phyloP scores from a whole-genome alignment of 2,113 vertebrate genomes.

The Cyprinodon tularosa region DNA sequence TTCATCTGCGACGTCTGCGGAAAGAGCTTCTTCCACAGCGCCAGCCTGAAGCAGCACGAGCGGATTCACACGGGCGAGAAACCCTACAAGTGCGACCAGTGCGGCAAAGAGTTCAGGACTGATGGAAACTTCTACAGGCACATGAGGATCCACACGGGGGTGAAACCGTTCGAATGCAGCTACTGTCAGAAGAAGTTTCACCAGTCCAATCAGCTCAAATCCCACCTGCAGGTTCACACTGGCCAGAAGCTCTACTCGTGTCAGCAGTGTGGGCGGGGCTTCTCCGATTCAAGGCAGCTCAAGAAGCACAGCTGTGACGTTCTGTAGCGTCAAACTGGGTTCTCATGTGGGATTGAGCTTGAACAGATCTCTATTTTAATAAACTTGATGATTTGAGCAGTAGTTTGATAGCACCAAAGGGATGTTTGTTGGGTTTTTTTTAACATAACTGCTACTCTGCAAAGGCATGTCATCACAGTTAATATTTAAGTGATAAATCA shows the following conservation, averaged over 20 bases:
- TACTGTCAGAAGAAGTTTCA: constrained; percentile 71
- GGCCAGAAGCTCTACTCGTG: constrained; percentile 75
- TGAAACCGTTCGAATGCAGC: constrained; percentile 65
- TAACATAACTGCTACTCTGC: not conserved
- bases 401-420: not conserved
- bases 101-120: constrained; percentile 70
- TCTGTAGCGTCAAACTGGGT: not conserved
- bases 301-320: constrained; percentile 74
- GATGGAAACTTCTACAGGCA: constrained; percentile 74
- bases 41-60: constrained; percentile 72
- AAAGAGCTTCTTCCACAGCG: constrained; percentile 69
- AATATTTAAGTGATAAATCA: not conserved
- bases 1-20: constrained; percentile 71
- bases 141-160: constrained; percentile 72
- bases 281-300: constrained; percentile 73
- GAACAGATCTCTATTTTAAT: not conserved
- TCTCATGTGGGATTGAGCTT: not conserved
- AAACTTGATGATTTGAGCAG: not conserved
- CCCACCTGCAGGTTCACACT: constrained; percentile 74
- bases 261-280: constrained; percentile 66
- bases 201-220: constrained; percentile 75
- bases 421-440: not conserved
- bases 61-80: constrained; percentile 72
- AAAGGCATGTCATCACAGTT: not conserved
- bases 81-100: constrained; percentile 73